phyloP scores from a whole-genome alignment of 2,113 vertebrate genomes.

The Raja brachyura region DNA sequence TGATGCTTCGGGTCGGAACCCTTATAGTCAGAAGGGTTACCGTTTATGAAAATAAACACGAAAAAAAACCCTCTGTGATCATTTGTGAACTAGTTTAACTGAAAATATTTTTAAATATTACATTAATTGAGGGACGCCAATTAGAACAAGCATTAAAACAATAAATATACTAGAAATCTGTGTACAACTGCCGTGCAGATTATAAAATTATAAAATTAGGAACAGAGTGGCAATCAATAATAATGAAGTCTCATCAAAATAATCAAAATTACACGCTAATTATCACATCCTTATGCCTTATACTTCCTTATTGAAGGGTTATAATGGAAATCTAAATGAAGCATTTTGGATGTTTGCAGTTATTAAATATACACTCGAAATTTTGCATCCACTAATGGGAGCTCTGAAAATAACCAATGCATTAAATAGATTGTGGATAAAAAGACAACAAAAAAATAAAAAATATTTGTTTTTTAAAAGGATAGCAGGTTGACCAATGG shows the following conservation, averaged over 20 bases:
- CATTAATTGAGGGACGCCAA: background rate
- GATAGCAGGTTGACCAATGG: conserved; percentile 46
- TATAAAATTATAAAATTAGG: background rate
- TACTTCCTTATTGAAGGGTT: background rate
- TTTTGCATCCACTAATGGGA: background rate
- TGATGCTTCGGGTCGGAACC: too few species aligned
- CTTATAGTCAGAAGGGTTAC: too few species aligned
- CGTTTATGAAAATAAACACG: too few species aligned
- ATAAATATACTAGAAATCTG: too few species aligned
- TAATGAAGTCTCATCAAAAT: background rate
- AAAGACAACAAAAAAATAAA: background rate
- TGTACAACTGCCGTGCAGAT: background rate
- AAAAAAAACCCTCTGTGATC: background rate
- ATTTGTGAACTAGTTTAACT: background rate
- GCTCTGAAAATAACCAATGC: background rate
- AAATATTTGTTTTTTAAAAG: conserved; percentile 42
- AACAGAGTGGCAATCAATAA: background rate
- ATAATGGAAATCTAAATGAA: background rate
- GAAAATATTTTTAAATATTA: background rate
- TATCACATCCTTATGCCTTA: background rate
- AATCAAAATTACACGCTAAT: background rate
- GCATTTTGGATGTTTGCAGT: background rate
- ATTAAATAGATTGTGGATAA: background rate
- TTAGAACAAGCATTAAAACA: background rate
- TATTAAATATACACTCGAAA: background rate